Evolutionary conservation across 30 jellyfish, hydroid and myxozoan species (phyloP).

Genomic region (Morbakka virulenta): DNA sequence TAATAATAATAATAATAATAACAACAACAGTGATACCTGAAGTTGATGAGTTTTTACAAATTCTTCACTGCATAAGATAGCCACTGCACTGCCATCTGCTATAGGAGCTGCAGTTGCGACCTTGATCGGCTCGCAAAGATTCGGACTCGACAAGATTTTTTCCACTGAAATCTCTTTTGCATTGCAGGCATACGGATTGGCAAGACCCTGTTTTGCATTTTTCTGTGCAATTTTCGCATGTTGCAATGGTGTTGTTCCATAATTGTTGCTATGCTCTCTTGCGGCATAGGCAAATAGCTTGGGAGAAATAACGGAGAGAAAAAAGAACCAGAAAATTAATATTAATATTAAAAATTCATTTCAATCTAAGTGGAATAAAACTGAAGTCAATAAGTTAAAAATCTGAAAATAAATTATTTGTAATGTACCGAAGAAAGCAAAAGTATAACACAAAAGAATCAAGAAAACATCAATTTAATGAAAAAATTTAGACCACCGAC

Average conservation of each 20-base stretch:
- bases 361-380: not conserved
- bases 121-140: conserved; percentile 74
- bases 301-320: not conserved
- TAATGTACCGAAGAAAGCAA: too few relatives aligned
- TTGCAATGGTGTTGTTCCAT: conserved; percentile 85
- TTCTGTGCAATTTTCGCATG: conserved; percentile 86
- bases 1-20: too few relatives aligned
- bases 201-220: conserved; percentile 82
- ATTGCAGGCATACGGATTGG: conserved; percentile 86
- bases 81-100: conserved; percentile 99
- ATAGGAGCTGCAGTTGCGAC: conserved; percentile 86
- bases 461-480: too few relatives aligned
- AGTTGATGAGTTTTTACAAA: conserved; percentile 60
- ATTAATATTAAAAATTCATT: not conserved
- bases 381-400: not conserved
- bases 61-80: conserved; percentile 87
- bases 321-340: not conserved
- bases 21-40: too few relatives aligned
- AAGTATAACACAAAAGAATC: too few relatives aligned
- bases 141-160: conserved; percentile 45
- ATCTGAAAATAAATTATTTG: too few relatives aligned
- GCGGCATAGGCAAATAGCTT: conserved; percentile 95
- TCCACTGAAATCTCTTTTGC: conserved; percentile 69
- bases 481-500: too few relatives aligned
- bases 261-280: conserved; percentile 71